Evolutionary conservation across 2,113 vertebrate genomes (phyloP).

Genomic region (Microcebus tavaratra): DNA sequence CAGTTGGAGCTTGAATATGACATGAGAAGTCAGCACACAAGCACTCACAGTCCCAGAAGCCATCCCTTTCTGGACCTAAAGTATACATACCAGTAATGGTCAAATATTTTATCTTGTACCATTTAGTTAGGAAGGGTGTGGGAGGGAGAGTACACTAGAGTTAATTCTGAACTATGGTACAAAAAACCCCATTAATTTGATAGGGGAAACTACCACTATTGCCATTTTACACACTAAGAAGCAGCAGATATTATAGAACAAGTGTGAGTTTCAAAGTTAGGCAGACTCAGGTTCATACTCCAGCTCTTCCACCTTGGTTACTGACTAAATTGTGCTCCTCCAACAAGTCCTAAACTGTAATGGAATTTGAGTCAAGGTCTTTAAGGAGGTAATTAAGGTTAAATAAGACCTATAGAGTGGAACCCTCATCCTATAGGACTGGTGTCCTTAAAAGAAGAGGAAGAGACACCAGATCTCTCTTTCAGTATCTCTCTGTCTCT

Average conservation of each 20-base stretch:
- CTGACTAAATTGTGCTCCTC: background rate
- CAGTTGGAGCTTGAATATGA: background rate
- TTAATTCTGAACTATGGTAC: background rate
- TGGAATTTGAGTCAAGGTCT: background rate
- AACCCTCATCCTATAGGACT: background rate
- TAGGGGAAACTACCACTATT: background rate
- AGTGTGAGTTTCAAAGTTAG: background rate
- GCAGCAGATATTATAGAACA: background rate
- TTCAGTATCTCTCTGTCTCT: background rate
- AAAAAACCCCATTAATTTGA: background rate
- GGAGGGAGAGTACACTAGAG: background rate
- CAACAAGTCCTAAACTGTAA: background rate
- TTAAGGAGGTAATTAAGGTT: background rate
- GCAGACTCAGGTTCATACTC: background rate
- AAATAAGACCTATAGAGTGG: background rate
- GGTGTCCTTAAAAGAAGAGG: background rate
- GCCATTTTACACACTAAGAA: background rate
- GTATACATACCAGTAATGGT: background rate
- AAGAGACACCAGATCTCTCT: background rate
- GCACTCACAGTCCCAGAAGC: background rate
- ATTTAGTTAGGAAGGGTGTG: background rate
- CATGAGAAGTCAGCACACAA: background rate
- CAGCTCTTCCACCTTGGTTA: background rate
- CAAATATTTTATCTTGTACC: background rate
- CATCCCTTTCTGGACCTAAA: background rate